Evolutionary conservation across 2,888 invertebrate species (phyloP), one percentile per base, ranked within the genome.

Genomic region (Ormyrus nitidulus): DNA sequence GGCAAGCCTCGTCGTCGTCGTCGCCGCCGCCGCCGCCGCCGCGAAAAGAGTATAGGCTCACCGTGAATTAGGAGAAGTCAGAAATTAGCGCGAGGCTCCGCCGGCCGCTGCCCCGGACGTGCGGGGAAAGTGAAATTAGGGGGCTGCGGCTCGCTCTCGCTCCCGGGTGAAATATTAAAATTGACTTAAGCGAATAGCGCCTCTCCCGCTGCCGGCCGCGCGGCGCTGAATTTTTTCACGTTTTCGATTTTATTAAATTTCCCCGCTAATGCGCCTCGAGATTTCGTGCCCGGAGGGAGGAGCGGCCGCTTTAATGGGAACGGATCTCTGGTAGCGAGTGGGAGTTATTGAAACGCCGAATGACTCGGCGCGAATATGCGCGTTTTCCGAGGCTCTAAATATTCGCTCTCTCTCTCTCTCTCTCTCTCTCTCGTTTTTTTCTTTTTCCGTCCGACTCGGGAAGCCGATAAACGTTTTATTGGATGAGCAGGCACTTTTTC

Each of bases 211-310:
- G 34, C 66, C 54, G 13, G 53, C 10, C 9, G 19, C 34, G 8
- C 6, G 54, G 62, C 44, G 7, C 13, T 44, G 48, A 73, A 66
- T 77, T 68, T 68, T 72, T 78, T 69, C 68, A 62, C 73, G 78
- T 73, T 66, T 73, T 71, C 66, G 66, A 68, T 68, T 78, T 78
- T 61, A 78, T 78, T 68, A 68, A 78, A 68, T 61, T 73, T 68
- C 51, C 11, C 19, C 46, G 44, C 64, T 71, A 62, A 61, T 69
- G 62, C 62, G 64, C 73, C 34, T 74, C 58, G 65, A 65, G 74
- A 74, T 65, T 74, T 65, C 34, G 65, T 19, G 19, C 49, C 51
- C 51, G 7, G 8, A 9, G 48, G 10, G 48, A 13, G 59, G 70
- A 70, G 59, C 59, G 34, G 70, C 44, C 49, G 49, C 58, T 58